These are phyloP conservation scores for Pyrrhia umbra DNA, from an alignment of 2,888 invertebrate species.

Conservation along the genomic window DNA sequence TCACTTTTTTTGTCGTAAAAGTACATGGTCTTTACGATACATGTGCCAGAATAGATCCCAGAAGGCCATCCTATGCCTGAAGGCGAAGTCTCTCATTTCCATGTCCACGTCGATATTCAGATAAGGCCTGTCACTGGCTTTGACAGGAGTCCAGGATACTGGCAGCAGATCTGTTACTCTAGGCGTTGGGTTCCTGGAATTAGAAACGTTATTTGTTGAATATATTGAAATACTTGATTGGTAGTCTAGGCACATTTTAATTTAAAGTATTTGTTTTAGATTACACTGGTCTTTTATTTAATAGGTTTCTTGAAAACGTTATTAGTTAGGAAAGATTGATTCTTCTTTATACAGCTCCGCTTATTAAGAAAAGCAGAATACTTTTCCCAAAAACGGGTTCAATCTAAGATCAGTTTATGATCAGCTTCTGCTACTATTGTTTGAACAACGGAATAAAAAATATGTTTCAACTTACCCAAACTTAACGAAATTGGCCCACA, in stretches of 20 bases:
- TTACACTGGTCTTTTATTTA: too few species aligned
- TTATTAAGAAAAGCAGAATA: too few species aligned
- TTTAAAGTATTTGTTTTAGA: too few species aligned
- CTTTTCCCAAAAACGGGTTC: background rate
- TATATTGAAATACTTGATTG: too few species aligned
- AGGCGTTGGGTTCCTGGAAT: slow-evolving; percentile 77
- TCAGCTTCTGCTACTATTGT: background rate
- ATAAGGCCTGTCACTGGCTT: slow-evolving; percentile 59
- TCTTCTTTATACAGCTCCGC: too few species aligned
- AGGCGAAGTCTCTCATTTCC: slow-evolving; percentile 62
- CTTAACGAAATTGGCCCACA: slow-evolving; percentile 78
- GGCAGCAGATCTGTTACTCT: slow-evolving; percentile 63
- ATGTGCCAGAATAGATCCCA: slow-evolving; percentile 72
- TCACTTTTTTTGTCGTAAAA: slow-evolving; percentile 35
- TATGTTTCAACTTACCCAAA: slow-evolving; percentile 66
- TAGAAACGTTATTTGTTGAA: background rate
- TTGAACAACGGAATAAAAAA: background rate
- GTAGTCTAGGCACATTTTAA: too few species aligned
- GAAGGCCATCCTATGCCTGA: slow-evolving; percentile 70
- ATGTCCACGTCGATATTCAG: slow-evolving; percentile 70
- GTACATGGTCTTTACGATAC: slow-evolving; percentile 57
- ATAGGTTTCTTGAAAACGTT: too few species aligned
- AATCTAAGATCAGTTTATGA: background rate
- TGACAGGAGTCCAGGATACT: slow-evolving; percentile 70
- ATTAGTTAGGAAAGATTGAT: too few species aligned